Conservation (phyloP, 2,888 invertebrate species). For the Andrena flavipes region DNA sequence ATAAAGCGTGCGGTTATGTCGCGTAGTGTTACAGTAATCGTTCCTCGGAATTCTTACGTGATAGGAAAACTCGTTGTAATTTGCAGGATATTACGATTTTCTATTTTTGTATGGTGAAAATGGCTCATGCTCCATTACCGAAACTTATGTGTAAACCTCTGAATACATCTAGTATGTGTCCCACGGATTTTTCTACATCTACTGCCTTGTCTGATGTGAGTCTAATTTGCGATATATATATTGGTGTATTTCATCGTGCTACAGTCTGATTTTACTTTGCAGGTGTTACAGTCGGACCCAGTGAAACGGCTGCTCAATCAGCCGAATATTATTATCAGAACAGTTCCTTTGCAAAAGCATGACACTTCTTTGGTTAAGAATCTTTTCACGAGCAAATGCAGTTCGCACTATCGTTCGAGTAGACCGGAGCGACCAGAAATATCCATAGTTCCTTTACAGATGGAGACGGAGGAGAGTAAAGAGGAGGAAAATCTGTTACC, state of each 20-base stretch:
- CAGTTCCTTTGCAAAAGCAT: conserved; percentile 67
- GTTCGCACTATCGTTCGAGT: conserved; percentile 51
- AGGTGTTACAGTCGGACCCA: conserved; percentile 80
- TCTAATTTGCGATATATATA: conserved; percentile 16
- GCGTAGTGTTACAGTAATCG: conserved; percentile 9
- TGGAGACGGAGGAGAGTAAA: conserved; percentile 32
- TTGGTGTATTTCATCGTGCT: no score
- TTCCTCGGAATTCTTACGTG: neutral
- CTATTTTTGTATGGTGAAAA: conserved; percentile 51
- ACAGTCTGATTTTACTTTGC: conserved; percentile 37
- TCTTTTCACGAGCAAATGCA: conserved; percentile 44
- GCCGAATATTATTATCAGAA: conserved; percentile 79
- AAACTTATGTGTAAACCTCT: conserved; percentile 45
- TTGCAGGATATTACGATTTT: conserved; percentile 36
- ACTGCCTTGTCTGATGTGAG: conserved; percentile 71
- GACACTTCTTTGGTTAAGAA: conserved; percentile 46
- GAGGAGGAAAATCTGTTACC: conserved; percentile 77
- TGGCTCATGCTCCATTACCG: conserved; percentile 53
- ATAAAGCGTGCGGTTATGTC: neutral
- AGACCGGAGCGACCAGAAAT: conserved; percentile 61
- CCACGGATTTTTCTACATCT: conserved; percentile 60
- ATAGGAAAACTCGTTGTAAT: conserved; percentile 1
- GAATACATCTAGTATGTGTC: conserved; percentile 61
- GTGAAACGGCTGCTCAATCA: conserved; percentile 80
- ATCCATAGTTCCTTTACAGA: conserved; percentile 66